phyloP scores from a whole-genome alignment of 2,888 invertebrate species.

The Cristatella mucedo region DNA sequence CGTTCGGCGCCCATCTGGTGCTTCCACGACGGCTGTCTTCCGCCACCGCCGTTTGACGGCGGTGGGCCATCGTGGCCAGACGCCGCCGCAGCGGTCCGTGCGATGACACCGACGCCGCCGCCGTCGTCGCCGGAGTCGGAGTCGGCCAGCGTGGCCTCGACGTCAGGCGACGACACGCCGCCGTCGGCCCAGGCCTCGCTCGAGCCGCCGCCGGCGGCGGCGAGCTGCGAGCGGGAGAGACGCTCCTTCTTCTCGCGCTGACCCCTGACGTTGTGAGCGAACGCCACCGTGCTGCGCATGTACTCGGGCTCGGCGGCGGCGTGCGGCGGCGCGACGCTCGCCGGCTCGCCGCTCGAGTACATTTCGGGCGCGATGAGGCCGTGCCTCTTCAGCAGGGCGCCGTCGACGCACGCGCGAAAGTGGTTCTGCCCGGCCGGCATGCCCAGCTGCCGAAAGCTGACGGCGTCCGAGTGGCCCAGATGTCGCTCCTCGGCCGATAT shows the following conservation, averaged over 20 bases:
- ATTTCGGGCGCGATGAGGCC: constrained; percentile 32
- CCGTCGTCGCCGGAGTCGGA: too few species aligned
- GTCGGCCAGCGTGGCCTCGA: too few species aligned
- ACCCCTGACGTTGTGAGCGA: neutral
- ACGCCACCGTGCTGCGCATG: neutral
- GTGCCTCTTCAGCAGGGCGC: constrained; percentile 24
- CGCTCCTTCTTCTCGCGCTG: constrained; percentile 2
- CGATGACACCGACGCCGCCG: too few species aligned
- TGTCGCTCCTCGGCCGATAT: constrained; percentile 35
- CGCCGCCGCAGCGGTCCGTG: too few species aligned
- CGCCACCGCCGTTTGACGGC: constrained; percentile 11
- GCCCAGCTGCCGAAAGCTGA: constrained; percentile 25
- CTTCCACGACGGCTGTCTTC: constrained; percentile 31
- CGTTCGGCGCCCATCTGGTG: constrained; percentile 24
- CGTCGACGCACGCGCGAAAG: constrained; percentile 25
- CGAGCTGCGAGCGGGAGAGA: neutral
- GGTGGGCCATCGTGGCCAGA: too few species aligned
- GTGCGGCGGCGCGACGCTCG: constrained; percentile 24
- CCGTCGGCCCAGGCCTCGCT: too few species aligned
- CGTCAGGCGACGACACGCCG: too few species aligned
- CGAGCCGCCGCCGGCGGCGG: too few species aligned
- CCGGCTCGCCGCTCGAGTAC: constrained; percentile 22
- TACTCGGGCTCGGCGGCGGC: constrained; percentile 4
- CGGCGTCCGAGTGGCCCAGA: constrained; percentile 19
- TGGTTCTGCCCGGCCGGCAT: constrained; percentile 27